Percentiles rank a stretch among this genome's conserved stretches.
These are phyloP conservation scores for Diarsia rubi DNA, from an alignment of 2,888 invertebrate species.

Conservation along the genomic window DNA sequence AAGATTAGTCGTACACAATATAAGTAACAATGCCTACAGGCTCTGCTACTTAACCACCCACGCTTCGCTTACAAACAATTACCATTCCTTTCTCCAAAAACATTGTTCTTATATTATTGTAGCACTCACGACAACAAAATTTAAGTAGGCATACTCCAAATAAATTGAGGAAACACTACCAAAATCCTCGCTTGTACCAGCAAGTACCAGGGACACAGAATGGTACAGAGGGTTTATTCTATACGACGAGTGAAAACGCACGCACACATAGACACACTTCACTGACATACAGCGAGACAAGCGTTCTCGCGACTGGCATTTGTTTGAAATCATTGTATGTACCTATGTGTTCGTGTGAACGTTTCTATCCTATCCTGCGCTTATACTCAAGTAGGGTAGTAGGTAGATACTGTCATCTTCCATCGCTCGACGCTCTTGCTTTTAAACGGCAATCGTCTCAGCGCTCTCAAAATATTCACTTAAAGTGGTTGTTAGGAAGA, in stretches of 20 bases:
- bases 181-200: conserved; percentile 21
- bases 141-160: conserved; percentile 40
- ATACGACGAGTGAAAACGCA: not conserved
- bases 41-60: conserved; percentile 35
- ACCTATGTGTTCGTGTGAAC: not conserved
- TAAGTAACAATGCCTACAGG: conserved; percentile 19
- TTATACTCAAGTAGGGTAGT: conserved; percentile 6
- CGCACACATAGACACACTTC: not conserved
- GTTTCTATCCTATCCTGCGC: not conserved
- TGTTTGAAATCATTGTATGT: not conserved
- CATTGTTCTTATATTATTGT: conserved; percentile 41
- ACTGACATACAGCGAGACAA: not conserved
- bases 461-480: conserved; percentile 58
- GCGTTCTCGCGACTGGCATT: not conserved
- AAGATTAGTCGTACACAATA: conserved; percentile 1
- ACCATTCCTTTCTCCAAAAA: conserved; percentile 26
- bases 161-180: conserved; percentile 60
- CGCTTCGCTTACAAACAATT: conserved; percentile 41
- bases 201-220: not conserved
- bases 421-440: conserved; percentile 36
- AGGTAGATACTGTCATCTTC: conserved; percentile 20
- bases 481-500: conserved; percentile 28
- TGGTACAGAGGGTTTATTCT: not conserved
- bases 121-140: conserved; percentile 33
- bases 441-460: conserved; percentile 53